These are phyloP conservation scores for Caiman crocodilus DNA, from an alignment of 2,797 vertebrate genomes.

Conservation along the genomic window DNA sequence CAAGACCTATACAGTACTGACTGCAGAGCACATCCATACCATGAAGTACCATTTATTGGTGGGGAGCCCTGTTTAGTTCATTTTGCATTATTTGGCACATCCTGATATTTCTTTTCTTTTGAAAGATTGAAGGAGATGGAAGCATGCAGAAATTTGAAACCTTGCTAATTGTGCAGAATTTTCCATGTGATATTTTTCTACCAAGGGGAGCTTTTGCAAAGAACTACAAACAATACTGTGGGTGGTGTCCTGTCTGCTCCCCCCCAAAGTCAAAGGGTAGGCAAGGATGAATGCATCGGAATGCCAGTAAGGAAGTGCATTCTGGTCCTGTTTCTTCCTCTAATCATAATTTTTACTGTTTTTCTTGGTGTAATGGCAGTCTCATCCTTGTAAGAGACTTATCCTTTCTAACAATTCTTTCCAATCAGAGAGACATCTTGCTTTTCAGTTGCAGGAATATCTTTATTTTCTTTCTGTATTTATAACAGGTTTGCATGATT, in stretches of 20 bases:
- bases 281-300: background rate
- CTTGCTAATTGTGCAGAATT: background rate
- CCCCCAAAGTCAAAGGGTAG: background rate
- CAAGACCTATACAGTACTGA: background rate
- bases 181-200: background rate
- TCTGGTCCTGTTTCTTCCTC: background rate
- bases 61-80: background rate
- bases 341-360: background rate
- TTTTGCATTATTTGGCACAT: background rate
- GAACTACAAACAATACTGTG: background rate
- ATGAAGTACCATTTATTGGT: background rate
- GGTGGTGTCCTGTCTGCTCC: accelerated
- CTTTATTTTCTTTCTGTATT: background rate
- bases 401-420: background rate
- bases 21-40: background rate
- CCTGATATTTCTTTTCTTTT: background rate
- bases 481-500: background rate
- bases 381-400: background rate
- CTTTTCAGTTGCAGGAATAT: background rate
- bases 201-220: background rate
- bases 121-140: background rate
- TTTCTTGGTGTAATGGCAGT: background rate
- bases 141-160: background rate
- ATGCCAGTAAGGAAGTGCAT: background rate
- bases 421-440: background rate